phyloP scores from a whole-genome alignment of 2,888 invertebrate genomes.

The Drosophila maculinotata region DNA sequence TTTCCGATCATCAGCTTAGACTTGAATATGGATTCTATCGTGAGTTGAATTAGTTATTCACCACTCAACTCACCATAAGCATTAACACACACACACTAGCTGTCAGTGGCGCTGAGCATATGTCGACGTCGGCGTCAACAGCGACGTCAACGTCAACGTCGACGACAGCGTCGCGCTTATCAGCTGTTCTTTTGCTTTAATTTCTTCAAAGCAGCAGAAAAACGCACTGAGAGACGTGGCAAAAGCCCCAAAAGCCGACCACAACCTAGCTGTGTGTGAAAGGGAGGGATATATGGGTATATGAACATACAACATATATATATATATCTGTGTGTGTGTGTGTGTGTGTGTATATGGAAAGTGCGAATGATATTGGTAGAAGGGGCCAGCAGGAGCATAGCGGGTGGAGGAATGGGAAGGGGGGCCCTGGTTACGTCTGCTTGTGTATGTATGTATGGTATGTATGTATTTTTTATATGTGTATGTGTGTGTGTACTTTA shows the following conservation, averaged over 20 bases:
- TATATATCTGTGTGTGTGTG: conserved; percentile 1
- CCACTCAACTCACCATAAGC: conserved; percentile 23
- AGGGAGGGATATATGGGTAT: conserved; percentile 7
- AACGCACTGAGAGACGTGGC: conserved; percentile 47
- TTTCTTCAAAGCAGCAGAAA: conserved; percentile 42
- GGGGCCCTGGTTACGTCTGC: conserved; percentile 12
- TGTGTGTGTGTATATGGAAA: conserved; percentile 2
- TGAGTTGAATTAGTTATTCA: conserved; percentile 30
- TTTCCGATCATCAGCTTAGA: conserved; percentile 13
- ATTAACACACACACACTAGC: not conserved
- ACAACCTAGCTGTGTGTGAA: conserved; percentile 23
- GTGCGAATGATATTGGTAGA: conserved; percentile 7
- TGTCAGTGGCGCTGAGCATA: conserved; percentile 15
- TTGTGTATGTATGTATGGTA: conserved; percentile 6
- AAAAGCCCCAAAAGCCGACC: conserved; percentile 20
- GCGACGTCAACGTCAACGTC: conserved; percentile 15
- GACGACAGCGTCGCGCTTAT: conserved; percentile 50
- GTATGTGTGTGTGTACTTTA: too few species aligned
- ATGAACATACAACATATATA: not conserved
- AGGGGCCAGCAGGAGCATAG: conserved; percentile 3
- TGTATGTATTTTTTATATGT: conserved; percentile 5
- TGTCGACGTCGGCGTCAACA: conserved; percentile 3
- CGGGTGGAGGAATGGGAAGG: not conserved
- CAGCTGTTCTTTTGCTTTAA: conserved; percentile 66
- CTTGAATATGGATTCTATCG: conserved; percentile 7